Percentiles rank a stretch among this genome's conserved stretches.
These are phyloP conservation scores for Nycticryphes semicollaris DNA, from an alignment of 2,113 vertebrate species.

Conservation along the genomic window DNA sequence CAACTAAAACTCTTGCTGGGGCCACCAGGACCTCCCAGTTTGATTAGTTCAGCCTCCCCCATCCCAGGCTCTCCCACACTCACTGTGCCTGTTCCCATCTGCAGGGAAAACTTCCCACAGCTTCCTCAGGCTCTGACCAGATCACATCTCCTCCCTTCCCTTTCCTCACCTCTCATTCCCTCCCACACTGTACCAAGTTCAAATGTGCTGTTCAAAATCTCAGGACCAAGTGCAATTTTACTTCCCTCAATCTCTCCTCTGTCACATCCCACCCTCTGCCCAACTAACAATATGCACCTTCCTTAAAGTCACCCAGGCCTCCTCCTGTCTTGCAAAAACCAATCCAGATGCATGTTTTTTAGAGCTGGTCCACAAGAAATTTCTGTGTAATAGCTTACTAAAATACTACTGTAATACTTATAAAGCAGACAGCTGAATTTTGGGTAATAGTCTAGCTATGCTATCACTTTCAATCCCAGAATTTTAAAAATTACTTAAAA, in stretches of 20 bases:
- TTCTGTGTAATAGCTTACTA: neutral
- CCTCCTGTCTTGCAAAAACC: neutral
- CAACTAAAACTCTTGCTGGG: neutral
- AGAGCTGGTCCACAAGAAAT: neutral
- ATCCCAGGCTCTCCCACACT: neutral
- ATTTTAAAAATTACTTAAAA: neutral
- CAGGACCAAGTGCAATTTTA: neutral
- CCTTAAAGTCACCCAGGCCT: neutral
- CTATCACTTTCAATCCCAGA: neutral
- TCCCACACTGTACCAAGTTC: neutral
- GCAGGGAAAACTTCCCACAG: neutral
- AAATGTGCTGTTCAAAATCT: neutral
- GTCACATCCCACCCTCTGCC: neutral
- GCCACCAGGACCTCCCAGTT: neutral
- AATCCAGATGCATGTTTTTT: neutral
- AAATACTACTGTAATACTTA: neutral
- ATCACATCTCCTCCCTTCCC: neutral
- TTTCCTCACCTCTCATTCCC: neutral
- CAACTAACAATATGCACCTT: neutral
- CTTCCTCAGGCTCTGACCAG: neutral
- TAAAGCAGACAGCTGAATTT: neutral
- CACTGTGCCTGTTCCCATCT: rapidly evolving
- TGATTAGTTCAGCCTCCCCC: neutral
- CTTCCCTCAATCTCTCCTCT: neutral
- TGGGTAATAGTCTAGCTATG: too few relatives aligned